Base-by-base conservation (phyloP, 2,113 vertebrate genomes). In the Sialia sialis region DNA sequence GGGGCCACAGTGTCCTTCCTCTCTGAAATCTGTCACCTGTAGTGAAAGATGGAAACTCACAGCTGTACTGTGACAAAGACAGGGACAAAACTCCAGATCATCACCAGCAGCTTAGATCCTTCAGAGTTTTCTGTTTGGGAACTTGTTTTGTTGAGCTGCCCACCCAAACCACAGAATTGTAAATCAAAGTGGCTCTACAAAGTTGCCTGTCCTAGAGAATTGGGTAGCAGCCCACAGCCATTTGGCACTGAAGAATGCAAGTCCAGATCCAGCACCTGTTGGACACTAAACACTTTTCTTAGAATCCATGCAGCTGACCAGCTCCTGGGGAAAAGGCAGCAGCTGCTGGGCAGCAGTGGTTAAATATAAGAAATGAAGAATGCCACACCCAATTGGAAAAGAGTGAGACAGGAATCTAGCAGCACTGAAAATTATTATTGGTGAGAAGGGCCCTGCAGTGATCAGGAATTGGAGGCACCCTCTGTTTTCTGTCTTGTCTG, bases 201-300 rank as follows among this genome's bases (percentile, higher is more conserved):
- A 34, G n/a, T n/a, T 1, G 14, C 15, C 59, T 77, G 49, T 66
- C 32, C 38, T 73, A 19, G 43, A 84, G 56, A 70, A 26, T 39
- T 1, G 18, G 21, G 69, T 22, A 52, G 48, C 56, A 89, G 73
- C 89, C 84, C 27, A 22, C 64, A 81, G 76, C 68, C 83, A 36
- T 88, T 97, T 96, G 94, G 94, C 94, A 75, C 19, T 1, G 2
- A 54, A 59, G 80, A 73, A 56, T 89, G 55, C 25, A 38, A 74
- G 73, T 78, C 3, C 16, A 83, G 54, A 87, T 93, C 94, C 91
- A 74, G 82, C 95, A 96, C 93, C 96, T 97, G 89, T 95, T 93
- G 82, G 75, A 83, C 70, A 89, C 84, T 76, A 69, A 96, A 85
- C 41, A 32, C 81, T 91, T 87, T 95, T 83, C 95, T 95, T 91